Conservation (phyloP, 2,797 vertebrate genomes). For the Sylvilagus floridanus region DNA sequence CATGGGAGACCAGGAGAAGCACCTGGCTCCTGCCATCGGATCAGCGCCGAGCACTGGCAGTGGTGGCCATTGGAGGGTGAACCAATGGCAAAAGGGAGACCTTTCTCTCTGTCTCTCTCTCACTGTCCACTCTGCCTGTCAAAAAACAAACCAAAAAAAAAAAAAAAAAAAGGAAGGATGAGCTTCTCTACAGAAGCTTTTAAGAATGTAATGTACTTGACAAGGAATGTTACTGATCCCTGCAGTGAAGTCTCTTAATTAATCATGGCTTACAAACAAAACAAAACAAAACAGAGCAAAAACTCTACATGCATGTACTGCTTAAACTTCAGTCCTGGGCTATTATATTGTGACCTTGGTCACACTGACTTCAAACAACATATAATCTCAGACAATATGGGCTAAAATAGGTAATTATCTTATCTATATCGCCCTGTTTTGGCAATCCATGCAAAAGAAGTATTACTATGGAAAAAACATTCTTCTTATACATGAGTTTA, state of each 20-base stretch:
- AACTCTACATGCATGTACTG: not conserved
- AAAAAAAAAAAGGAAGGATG: conserved; percentile 14
- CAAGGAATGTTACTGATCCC: not conserved
- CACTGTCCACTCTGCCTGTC: too few relatives aligned
- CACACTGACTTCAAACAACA: not conserved
- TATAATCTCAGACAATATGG: not conserved
- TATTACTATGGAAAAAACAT: not conserved
- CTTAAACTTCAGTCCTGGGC: not conserved
- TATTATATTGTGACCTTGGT: not conserved
- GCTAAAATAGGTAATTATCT: not conserved
- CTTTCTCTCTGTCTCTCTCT: too few relatives aligned
- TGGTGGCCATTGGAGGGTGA: too few relatives aligned
- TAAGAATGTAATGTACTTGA: conserved; percentile 18
- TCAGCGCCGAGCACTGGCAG: too few relatives aligned
- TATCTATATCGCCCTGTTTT: not conserved
- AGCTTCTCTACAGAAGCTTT: not conserved
- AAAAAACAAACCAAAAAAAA: too few relatives aligned
- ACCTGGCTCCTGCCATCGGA: too few relatives aligned
- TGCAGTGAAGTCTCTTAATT: not conserved
- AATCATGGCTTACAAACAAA: not conserved
- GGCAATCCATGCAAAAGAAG: not conserved
- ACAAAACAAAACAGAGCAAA: not conserved
- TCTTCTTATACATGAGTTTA: not conserved
- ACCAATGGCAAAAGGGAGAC: too few relatives aligned
- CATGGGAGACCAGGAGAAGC: too few relatives aligned